Evolutionary conservation across 2,888 invertebrate genomes (phyloP).

Genomic region (Rhingia rostrata): DNA sequence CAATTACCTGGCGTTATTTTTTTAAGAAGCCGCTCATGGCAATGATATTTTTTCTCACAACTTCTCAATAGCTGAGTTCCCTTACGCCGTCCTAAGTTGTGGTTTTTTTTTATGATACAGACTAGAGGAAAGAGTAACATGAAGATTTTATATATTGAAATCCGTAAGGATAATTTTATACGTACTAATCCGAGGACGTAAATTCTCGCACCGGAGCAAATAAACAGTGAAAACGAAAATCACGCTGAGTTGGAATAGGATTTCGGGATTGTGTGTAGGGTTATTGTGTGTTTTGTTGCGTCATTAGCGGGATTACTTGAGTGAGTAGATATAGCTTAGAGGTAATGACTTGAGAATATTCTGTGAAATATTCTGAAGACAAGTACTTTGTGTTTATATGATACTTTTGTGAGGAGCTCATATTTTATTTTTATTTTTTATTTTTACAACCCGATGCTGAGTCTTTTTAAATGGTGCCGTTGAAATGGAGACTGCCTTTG

Average conservation of each 20-base stretch:
- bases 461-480: too few relatives aligned
- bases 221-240: constrained; percentile 23
- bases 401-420: too few relatives aligned
- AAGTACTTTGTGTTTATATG: not conserved
- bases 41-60: constrained; percentile 23
- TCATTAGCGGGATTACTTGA: constrained; percentile 37
- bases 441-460: too few relatives aligned
- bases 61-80: not conserved
- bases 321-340: constrained; percentile 12
- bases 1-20: constrained; percentile 62
- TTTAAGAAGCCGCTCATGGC: constrained; percentile 34
- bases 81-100: not conserved
- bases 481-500: too few relatives aligned
- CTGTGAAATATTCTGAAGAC: not conserved
- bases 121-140: constrained; percentile 1
- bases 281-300: constrained; percentile 21
- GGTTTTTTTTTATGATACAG: not conserved
- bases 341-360: constrained; percentile 15
- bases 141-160: constrained; percentile 52
- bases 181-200: constrained; percentile 45
- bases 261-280: constrained; percentile 8
- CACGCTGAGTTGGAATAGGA: constrained; percentile 48
- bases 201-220: constrained; percentile 28
- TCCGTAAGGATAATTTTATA: constrained; percentile 60
- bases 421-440: too few relatives aligned